These are phyloP conservation scores for Pangasius djambal DNA, from an alignment of 2,797 vertebrate species.

Conservation along the genomic window DNA sequence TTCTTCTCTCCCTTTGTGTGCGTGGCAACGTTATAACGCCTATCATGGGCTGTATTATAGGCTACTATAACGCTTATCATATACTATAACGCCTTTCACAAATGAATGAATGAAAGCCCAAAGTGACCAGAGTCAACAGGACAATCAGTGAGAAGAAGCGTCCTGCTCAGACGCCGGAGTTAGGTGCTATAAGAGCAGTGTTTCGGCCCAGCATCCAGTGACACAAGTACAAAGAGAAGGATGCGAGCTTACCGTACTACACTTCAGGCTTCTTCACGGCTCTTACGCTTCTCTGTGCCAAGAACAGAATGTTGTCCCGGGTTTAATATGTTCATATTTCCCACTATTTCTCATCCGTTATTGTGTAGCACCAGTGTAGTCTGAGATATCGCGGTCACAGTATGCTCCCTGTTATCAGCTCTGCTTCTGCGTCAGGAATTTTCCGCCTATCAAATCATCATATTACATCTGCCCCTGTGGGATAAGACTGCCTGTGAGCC, in stretches of 20 bases:
- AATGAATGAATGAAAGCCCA: background rate
- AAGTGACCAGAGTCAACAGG: background rate
- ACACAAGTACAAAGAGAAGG: slow-evolving; percentile 61
- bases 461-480: slow-evolving; percentile 21
- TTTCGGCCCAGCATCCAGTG: slow-evolving; percentile 52
- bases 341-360: background rate
- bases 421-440: slow-evolving; percentile 12
- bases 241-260: slow-evolving; percentile 46
- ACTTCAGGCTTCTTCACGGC: slow-evolving; percentile 5
- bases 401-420: slow-evolving; percentile 9
- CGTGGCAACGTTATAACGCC: background rate
- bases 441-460: slow-evolving; percentile 27
- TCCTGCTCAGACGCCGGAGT: background rate
- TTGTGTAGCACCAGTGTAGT: slow-evolving; percentile 11
- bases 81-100: background rate
- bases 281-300: background rate
- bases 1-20: slow-evolving; percentile 28
- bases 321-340: background rate
- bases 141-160: background rate
- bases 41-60: background rate
- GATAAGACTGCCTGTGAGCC: slow-evolving; percentile 5
- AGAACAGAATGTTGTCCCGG: background rate
- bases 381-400: background rate
- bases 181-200: background rate
- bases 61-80: background rate